A percentile compares a stretch with the other conserved stretches of the same genome.
These are phyloP conservation scores for Gonocerus acuteangulatus DNA, from an alignment of 2,888 invertebrate species.

Conservation along the genomic window DNA sequence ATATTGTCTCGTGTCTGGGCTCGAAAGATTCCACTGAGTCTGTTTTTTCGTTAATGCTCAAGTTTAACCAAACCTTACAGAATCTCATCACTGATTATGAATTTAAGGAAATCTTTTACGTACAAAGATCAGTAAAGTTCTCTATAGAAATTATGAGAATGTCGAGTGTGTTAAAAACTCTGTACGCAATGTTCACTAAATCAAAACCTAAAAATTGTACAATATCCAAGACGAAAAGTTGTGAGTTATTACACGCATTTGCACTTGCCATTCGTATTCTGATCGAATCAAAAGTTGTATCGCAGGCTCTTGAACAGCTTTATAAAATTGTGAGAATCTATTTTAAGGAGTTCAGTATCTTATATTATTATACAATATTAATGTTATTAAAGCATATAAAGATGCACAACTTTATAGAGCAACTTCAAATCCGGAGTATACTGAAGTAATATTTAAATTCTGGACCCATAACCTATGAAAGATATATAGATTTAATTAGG, in stretches of 20 bases:
- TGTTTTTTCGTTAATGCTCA: background rate
- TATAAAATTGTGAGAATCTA: background rate
- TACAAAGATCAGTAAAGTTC: background rate
- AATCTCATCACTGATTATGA: background rate
- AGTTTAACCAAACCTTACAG: conserved; percentile 3
- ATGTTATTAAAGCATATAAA: conserved; percentile 3
- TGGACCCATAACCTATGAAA: no score
- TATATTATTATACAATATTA: background rate
- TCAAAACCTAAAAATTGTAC: background rate
- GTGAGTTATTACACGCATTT: conserved; percentile 8
- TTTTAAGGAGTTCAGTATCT: conserved; percentile 6
- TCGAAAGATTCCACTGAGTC: background rate
- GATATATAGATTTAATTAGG: no score
- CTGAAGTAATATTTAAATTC: conserved; percentile 6
- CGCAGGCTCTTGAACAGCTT: background rate
- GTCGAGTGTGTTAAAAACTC: background rate
- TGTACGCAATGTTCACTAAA: background rate
- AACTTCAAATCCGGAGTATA: background rate
- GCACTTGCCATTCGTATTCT: background rate
- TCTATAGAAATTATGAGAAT: background rate
- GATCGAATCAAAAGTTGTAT: background rate
- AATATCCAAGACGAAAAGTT: background rate
- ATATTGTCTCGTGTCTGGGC: conserved; percentile 3
- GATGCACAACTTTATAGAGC: conserved; percentile 9
- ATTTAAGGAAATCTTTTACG: background rate